Conservation (phyloP, 2,113 vertebrate genomes). For the Rhinopomastus cyanomelas region DNA sequence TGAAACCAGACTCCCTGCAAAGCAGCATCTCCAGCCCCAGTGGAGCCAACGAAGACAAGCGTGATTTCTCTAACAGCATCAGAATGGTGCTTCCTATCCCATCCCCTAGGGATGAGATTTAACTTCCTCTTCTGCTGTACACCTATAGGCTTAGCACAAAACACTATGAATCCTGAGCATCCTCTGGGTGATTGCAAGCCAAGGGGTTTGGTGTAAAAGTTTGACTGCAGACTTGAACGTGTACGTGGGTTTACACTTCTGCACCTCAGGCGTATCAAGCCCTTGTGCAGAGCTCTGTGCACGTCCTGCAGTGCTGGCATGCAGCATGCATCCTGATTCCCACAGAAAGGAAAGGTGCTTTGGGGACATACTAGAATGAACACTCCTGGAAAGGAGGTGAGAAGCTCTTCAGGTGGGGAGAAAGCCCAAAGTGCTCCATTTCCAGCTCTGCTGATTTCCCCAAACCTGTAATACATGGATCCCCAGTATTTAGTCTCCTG, state of each 20-base stretch:
- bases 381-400: neutral
- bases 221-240: neutral
- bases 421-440: neutral
- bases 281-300: neutral
- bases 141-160: neutral
- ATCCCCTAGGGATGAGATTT: neutral
- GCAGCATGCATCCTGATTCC: neutral
- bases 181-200: neutral
- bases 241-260: neutral
- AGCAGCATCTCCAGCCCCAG: no score
- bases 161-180: neutral
- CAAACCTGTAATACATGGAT: neutral
- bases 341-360: neutral
- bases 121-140: neutral
- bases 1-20: neutral
- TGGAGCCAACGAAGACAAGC: no score
- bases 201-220: neutral
- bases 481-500: neutral
- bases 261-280: neutral
- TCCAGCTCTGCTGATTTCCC: neutral
- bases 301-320: neutral
- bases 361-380: neutral
- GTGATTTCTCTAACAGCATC: no score
- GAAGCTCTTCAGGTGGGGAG: neutral
- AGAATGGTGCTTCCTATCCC: neutral